phyloP scores from a whole-genome alignment of 2,888 invertebrate species.

The Salpingus planirostris region DNA sequence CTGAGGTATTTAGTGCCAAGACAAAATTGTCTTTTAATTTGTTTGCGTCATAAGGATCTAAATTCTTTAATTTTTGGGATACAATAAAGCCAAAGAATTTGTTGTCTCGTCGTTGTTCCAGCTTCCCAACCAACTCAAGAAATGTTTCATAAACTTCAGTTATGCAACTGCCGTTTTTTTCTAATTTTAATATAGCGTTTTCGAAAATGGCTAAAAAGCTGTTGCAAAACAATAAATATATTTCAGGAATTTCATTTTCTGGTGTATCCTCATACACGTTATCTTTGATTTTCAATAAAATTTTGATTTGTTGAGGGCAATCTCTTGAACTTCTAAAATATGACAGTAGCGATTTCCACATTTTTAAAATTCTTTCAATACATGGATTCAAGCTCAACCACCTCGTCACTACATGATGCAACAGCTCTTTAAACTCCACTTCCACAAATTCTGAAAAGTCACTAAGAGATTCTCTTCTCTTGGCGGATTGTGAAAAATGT shows the following conservation, averaged over 20 bases:
- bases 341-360: neutral
- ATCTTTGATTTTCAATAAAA: neutral
- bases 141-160: neutral
- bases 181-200: neutral
- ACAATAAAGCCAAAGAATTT: neutral
- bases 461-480: constrained; percentile 6
- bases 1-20: neutral
- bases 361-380: constrained; percentile 1
- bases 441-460: constrained; percentile 8
- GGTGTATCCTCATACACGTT: neutral
- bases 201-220: neutral
- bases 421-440: constrained; percentile 6
- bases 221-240: neutral
- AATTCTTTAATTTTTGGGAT: neutral
- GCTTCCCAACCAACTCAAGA: neutral
- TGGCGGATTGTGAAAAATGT: constrained; percentile 9
- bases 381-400: constrained; percentile 7
- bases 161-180: neutral
- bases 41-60: neutral
- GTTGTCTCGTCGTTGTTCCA: neutral
- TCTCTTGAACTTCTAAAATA: neutral
- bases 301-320: constrained; percentile 1
- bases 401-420: constrained; percentile 7
- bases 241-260: neutral
- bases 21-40: neutral